Evolutionary conservation across 2,113 vertebrate genomes (phyloP).

Genomic region (Panthera tigris): DNA sequence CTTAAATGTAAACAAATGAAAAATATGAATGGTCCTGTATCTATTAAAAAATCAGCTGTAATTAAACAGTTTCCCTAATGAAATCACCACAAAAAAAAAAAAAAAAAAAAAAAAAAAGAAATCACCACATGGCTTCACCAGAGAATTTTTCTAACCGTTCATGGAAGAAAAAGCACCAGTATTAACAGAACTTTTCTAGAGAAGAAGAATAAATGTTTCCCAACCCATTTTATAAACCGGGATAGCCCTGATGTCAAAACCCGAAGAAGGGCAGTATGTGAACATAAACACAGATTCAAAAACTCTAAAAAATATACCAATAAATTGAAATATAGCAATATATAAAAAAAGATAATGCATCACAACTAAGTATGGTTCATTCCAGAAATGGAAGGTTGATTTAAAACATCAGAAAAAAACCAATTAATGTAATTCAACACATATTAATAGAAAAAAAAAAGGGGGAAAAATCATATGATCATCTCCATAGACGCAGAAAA

Average conservation of each 20-base stretch:
- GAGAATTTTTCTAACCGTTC: conserved; percentile 17
- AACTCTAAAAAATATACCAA: not conserved
- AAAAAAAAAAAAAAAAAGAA: not conserved
- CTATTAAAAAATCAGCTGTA: conserved; percentile 27
- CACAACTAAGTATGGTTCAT: not conserved
- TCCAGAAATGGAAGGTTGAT: not conserved
- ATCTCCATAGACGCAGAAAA: not conserved
- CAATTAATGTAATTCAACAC: not conserved
- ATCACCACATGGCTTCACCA: not conserved
- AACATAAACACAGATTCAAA: not conserved
- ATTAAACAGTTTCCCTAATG: conserved; percentile 15
- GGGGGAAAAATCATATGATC: not conserved
- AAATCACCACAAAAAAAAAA: not conserved
- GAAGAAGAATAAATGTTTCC: not conserved
- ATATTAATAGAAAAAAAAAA: not conserved
- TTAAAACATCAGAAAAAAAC: not conserved
- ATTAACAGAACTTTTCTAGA: not conserved
- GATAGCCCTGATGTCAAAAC: not conserved
- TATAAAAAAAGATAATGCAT: not conserved
- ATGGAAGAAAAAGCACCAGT: not conserved
- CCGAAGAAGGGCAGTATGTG: not conserved
- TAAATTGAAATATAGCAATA: not conserved
- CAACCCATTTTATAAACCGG: not conserved
- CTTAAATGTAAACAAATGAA: conserved; percentile 22
- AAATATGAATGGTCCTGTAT: not conserved